phyloP scores from a whole-genome alignment of 2,888 invertebrate genomes.

The Trilocha varians region DNA sequence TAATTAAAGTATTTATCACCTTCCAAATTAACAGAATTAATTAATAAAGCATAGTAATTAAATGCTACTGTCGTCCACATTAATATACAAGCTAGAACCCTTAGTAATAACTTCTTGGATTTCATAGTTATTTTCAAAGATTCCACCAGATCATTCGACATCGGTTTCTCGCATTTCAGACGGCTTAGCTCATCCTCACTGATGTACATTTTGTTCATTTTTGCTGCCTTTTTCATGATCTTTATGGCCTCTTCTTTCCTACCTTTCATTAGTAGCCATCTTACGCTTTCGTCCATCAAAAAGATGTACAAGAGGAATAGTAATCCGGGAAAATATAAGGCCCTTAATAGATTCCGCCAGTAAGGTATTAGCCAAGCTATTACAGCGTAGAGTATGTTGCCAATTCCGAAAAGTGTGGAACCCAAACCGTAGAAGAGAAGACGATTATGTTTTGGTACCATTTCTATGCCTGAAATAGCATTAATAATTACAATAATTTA shows the following conservation, averaged over 20 bases:
- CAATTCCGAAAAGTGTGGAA: slow-evolving; percentile 33
- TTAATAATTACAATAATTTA: background rate
- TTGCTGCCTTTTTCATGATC: slow-evolving; percentile 76
- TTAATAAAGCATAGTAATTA: slow-evolving; percentile 82
- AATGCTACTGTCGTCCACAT: slow-evolving; percentile 79
- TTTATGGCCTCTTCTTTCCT: slow-evolving; percentile 75
- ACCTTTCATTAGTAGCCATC: slow-evolving; percentile 84
- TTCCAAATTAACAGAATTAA: slow-evolving; percentile 81
- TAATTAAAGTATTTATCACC: slow-evolving; percentile 86
- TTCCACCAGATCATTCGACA: slow-evolving; percentile 25
- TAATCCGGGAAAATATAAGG: slow-evolving; percentile 79
- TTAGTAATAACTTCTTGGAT: slow-evolving; percentile 36
- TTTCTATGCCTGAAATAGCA: slow-evolving; percentile 40
- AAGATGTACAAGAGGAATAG: slow-evolving; percentile 77
- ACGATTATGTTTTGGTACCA: slow-evolving; percentile 41
- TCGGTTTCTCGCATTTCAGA: slow-evolving; percentile 19
- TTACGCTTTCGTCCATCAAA: slow-evolving; percentile 81
- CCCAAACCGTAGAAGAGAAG: slow-evolving; percentile 35
- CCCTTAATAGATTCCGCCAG: slow-evolving; percentile 79
- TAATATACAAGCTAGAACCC: slow-evolving; percentile 48
- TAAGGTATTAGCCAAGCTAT: slow-evolving; percentile 64
- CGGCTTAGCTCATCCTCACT: slow-evolving; percentile 35
- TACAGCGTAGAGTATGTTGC: slow-evolving; percentile 30
- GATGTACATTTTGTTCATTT: slow-evolving; percentile 41
- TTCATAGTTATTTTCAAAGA: slow-evolving; percentile 42